Conservation (phyloP, 2,113 vertebrate genomes). For the Leptosomus discolor region DNA sequence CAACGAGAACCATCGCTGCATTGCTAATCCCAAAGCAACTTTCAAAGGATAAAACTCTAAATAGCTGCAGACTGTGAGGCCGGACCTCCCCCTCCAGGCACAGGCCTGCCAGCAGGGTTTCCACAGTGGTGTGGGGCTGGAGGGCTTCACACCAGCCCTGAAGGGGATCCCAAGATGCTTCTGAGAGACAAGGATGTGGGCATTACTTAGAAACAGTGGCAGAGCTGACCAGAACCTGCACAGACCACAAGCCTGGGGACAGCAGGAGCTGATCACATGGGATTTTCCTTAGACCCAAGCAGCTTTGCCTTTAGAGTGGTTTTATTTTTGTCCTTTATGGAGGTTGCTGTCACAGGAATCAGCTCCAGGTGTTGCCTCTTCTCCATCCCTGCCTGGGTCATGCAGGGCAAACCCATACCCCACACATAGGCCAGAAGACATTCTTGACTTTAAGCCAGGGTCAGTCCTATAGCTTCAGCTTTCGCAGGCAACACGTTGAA, state of each 20-base stretch:
- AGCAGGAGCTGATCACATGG: background rate
- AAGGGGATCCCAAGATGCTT: background rate
- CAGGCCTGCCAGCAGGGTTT: background rate
- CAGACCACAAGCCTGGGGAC: background rate
- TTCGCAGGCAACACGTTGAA: accelerated
- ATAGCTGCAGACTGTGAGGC: background rate
- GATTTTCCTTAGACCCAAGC: background rate
- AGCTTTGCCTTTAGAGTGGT: background rate
- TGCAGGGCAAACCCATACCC: too few relatives aligned
- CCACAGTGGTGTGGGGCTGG: background rate
- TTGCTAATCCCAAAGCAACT: background rate
- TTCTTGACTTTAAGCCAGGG: background rate
- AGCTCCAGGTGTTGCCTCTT: background rate
- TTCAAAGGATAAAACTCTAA: background rate
- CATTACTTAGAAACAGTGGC: background rate
- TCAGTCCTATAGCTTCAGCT: background rate
- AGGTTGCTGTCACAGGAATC: background rate
- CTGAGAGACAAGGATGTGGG: background rate
- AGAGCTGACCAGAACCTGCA: background rate
- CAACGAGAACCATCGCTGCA: too few relatives aligned
- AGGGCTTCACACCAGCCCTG: too few relatives aligned
- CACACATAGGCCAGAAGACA: accelerated
- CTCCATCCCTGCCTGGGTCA: background rate
- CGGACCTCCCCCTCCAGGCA: background rate
- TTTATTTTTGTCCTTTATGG: background rate